A percentile compares a stretch with the other conserved stretches of the same genome.
These are phyloP conservation scores for Bhutanitis thaidina DNA, from an alignment of 2,888 invertebrate species.

Conservation along the genomic window DNA sequence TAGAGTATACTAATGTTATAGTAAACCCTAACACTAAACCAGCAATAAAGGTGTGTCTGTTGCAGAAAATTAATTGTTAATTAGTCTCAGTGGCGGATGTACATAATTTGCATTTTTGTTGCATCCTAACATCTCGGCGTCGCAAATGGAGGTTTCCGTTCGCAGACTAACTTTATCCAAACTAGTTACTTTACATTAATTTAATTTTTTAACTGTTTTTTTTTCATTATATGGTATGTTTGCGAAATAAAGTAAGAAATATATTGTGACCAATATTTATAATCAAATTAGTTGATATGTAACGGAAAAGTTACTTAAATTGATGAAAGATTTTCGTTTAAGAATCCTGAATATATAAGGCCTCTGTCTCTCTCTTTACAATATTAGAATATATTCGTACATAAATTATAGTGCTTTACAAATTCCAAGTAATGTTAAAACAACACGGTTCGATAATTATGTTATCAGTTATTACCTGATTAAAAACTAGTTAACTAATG, in stretches of 20 bases:
- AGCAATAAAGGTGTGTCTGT: slow-evolving; percentile 8
- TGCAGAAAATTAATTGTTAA: slow-evolving; percentile 17
- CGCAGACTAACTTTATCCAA: slow-evolving; percentile 3
- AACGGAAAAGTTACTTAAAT: no score
- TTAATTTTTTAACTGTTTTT: neutral
- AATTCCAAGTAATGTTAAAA: neutral
- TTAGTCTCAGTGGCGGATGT: slow-evolving; percentile 15
- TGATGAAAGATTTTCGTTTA: no score
- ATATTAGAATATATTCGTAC: no score
- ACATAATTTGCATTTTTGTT: slow-evolving; percentile 18
- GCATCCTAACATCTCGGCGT: slow-evolving; percentile 13
- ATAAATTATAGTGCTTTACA: no score
- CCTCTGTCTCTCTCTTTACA: no score
- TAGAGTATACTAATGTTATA: no score
- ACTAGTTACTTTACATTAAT: neutral
- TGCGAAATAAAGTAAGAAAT: no score
- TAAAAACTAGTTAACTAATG: slow-evolving; percentile 3
- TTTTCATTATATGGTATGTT: no score
- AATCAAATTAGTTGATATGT: no score
- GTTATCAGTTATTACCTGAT: slow-evolving; percentile 5
- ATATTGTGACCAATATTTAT: no score
- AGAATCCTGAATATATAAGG: no score
- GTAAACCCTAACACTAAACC: neutral
- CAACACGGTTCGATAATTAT: slow-evolving; percentile 6
- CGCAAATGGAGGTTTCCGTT: slow-evolving; percentile 16